Evolutionary conservation across 2,113 vertebrate genomes (phyloP), one percentile per base, ranked within the genome.

Genomic region (Rhinolophus sinicus): DNA sequence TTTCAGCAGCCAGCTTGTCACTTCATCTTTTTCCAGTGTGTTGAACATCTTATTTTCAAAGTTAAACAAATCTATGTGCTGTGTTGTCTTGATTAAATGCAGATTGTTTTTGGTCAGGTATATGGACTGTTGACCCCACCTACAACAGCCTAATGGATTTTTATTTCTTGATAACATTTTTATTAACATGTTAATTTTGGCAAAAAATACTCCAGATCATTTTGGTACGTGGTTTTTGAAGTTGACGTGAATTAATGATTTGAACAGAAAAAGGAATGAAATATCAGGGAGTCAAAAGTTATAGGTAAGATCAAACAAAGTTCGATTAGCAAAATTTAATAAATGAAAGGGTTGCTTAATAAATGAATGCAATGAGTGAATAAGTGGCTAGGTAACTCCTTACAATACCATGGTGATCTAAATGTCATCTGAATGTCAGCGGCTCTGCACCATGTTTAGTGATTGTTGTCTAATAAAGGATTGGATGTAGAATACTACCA

Each of bases 151-250:
- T 44, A 44, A 44, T 44, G 40, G 18, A 65, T 26, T 88, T 78
- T 72, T 62, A 52, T 75, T 90, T 87, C 38, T 83, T 90, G 50
- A 50, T 75, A 76, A 30, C 35, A 72, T 77, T 90, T 82, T 64
- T 70, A 72, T 88, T 88, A 84, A n/a, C 38, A 30, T 88, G 33
- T 72, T 88, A 65, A 82, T 94, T 94, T 88, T 77, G 84, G 16
- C 77, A 33, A 62, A 75, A 88, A 83, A 5, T 65, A 47, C 5
- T 28, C 19, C 62, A 78, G 33, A 50, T 94, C 52, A 72, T 92
- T 72, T 77, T 15, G 33, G 44, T 8, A 78, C 54, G 24, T 67
- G 35, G 4, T 30, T 40, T 91, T 94, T 81, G 33, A 30, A 52
- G 47, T 44, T 89, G 35, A 38, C 13, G 47, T 33, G 50, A 44